A percentile compares a stretch with the other conserved stretches of the same genome.
phyloP scores from a whole-genome alignment of 2,888 invertebrate genomes.

The Lydus trimaculatus region DNA sequence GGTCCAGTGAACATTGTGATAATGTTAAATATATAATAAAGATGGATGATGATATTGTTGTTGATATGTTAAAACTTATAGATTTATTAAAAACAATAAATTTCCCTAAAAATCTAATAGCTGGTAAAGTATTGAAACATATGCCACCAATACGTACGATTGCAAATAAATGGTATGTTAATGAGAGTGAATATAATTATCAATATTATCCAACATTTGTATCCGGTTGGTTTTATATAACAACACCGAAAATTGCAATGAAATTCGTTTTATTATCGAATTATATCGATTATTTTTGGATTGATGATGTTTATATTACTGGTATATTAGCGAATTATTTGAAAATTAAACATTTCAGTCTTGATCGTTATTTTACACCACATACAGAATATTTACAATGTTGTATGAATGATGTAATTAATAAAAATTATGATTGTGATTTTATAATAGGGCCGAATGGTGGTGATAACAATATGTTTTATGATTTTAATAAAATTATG shows the following conservation, averaged over 20 bases:
- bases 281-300: constrained; percentile 82
- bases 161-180: constrained; percentile 84
- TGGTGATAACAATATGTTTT: constrained; percentile 73
- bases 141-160: constrained; percentile 71
- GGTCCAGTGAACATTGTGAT: constrained; percentile 71
- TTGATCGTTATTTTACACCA: constrained; percentile 71
- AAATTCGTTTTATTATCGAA: constrained; percentile 66
- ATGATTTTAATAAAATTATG: constrained; percentile 70
- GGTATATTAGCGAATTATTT: constrained; percentile 74
- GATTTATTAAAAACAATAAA: constrained; percentile 57
- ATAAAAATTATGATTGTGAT: constrained; percentile 68
- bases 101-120: constrained; percentile 58
- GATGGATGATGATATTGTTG: constrained; percentile 83
- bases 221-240: constrained; percentile 86
- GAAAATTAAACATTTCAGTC: constrained; percentile 65
- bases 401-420: constrained; percentile 71
- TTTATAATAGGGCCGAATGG: constrained; percentile 79
- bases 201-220: constrained; percentile 76
- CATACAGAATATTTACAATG: constrained; percentile 78
- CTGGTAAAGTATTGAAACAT: constrained; percentile 72
- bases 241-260: constrained; percentile 70
- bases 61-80: constrained; percentile 70
- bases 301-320: constrained; percentile 88
- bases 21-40: constrained; percentile 74
- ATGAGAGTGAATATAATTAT: constrained; percentile 68